phyloP scores from a whole-genome alignment of 1,140 invertebrate species.

The Monomorium pharaonis region DNA sequence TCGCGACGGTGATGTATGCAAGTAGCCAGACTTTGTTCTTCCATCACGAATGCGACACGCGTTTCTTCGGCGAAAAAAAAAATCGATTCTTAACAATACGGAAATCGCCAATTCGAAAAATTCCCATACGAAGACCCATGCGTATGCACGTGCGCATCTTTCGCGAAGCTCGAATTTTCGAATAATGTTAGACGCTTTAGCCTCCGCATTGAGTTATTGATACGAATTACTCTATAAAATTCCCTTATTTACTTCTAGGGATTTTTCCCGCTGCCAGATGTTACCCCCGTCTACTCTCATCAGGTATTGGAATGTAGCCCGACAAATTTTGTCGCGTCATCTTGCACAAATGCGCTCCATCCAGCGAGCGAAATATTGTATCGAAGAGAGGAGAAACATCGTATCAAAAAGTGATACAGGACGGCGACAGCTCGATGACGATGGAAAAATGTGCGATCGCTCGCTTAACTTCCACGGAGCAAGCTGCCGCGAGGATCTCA shows the following conservation, averaged over 20 bases:
- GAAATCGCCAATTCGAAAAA: neutral
- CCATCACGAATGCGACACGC: neutral
- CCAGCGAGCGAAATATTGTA: neutral
- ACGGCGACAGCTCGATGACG: conserved; percentile 12
- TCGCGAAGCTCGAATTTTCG: neutral
- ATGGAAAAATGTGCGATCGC: conserved; percentile 46
- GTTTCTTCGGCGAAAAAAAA: neutral
- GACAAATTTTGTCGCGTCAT: conserved; percentile 62
- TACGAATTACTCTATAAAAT: neutral
- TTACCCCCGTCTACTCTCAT: conserved; percentile 27
- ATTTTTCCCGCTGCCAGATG: conserved; percentile 33
- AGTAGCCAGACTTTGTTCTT: neutral
- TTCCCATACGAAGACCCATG: neutral
- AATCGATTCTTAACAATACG: neutral
- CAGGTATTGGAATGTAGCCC: conserved; percentile 13
- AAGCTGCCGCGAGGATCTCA: conserved; percentile 38
- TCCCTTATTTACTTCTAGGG: conserved; percentile 18
- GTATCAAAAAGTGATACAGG: conserved; percentile 52
- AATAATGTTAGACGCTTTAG: neutral
- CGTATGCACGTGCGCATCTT: no score
- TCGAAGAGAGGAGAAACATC: neutral
- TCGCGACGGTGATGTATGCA: conserved; percentile 8
- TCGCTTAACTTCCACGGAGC: conserved; percentile 18
- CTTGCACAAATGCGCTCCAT: conserved; percentile 60
- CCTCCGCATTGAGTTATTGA: neutral